Evolutionary conservation across 2,888 invertebrate species (phyloP).

Genomic region (Galeopsomyia nigrocyanea): DNA sequence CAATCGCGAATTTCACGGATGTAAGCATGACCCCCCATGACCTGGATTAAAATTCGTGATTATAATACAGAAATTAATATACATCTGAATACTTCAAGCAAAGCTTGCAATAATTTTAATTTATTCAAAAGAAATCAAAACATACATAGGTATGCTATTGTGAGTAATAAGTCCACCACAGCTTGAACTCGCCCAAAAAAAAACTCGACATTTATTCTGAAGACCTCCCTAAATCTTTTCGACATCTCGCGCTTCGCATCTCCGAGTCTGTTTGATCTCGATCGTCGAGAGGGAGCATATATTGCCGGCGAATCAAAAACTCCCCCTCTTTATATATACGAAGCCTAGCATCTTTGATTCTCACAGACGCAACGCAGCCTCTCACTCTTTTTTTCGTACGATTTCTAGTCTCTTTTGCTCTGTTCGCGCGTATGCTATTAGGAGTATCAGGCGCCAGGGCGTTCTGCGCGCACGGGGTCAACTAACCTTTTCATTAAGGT

Average conservation of each 20-base stretch:
- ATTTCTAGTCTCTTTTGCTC: conserved; percentile 10
- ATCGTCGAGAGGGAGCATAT: background rate
- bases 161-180: background rate
- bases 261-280: conserved; percentile 11
- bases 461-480: conserved; percentile 64
- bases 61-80: too few species aligned
- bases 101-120: too few species aligned
- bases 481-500: conserved; percentile 68
- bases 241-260: conserved; percentile 24
- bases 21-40: too few species aligned
- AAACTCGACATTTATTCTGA: background rate
- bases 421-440: conserved; percentile 18
- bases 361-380: background rate
- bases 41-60: too few species aligned
- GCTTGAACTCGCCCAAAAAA: background rate
- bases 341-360: background rate
- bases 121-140: too few species aligned
- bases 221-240: conserved; percentile 32
- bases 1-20: too few species aligned
- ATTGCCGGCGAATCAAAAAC: conserved; percentile 25
- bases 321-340: conserved; percentile 11
- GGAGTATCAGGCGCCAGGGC: conserved; percentile 65
- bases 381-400: conserved; percentile 1
- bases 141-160: too few species aligned
- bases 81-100: too few species aligned